phyloP scores from a whole-genome alignment of 2,888 invertebrate species.

The Arge pagana region DNA sequence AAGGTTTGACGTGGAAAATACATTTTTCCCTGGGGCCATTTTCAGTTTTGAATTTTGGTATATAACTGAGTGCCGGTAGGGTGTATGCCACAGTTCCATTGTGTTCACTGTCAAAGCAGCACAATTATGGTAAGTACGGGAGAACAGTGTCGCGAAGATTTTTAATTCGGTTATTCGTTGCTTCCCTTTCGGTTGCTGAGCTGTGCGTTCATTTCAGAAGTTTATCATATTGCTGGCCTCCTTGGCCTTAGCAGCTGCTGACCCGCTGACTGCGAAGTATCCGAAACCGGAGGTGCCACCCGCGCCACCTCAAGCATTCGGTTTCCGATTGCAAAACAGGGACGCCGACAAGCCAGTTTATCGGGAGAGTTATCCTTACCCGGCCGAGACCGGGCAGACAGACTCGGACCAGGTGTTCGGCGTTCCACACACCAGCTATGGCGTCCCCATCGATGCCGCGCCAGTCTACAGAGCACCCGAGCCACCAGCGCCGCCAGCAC shows the following conservation, averaged over 20 bases:
- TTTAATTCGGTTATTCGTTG: not conserved
- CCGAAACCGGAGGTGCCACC: conserved; percentile 13
- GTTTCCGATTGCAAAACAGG: not conserved
- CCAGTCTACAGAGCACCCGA: not conserved
- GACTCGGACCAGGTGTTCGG: too few relatives aligned
- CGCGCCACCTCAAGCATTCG: conserved; percentile 3
- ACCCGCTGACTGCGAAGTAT: conserved; percentile 3
- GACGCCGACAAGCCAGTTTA: not conserved
- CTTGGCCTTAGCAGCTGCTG: conserved; percentile 13
- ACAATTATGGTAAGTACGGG: conserved; percentile 21
- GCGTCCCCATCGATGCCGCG: not conserved
- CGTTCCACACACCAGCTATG: conserved; percentile 3
- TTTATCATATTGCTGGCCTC: conserved; percentile 17
- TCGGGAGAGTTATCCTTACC: conserved; percentile 13
- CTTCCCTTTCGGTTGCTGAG: not conserved
- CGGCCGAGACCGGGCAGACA: not conserved
- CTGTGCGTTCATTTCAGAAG: conserved; percentile 12
- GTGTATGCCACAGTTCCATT: conserved; percentile 14
- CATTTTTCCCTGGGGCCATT: conserved; percentile 15
- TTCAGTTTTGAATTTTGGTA: conserved; percentile 11
- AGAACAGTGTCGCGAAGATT: not conserved
- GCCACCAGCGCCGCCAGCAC: not conserved
- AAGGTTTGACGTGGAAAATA: conserved; percentile 12
- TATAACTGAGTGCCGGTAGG: conserved; percentile 8
- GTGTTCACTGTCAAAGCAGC: conserved; percentile 22